Conservation (phyloP, 2,113 vertebrate genomes). For the Oxyruncus cristatus region DNA sequence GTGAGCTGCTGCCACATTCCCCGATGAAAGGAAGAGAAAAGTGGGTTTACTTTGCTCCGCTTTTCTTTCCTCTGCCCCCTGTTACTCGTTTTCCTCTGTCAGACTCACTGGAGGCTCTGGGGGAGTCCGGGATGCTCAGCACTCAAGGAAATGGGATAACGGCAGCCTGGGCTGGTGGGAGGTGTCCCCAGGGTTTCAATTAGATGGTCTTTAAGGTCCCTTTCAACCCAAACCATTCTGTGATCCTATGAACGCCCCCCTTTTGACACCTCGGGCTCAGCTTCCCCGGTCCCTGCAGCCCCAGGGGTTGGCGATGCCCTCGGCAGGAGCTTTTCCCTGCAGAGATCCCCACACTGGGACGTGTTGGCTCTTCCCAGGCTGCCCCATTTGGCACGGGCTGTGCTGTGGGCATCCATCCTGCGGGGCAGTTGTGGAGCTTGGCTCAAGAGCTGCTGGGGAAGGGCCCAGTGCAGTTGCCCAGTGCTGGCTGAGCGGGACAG, state of each 20-base stretch:
- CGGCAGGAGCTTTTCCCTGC: not conserved
- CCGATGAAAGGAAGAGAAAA: not conserved
- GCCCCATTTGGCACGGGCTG: accelerated
- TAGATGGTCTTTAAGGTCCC: not conserved
- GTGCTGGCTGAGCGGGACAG: not conserved
- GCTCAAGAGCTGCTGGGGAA: not conserved
- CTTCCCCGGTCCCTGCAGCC: not conserved
- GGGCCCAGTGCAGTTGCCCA: not conserved
- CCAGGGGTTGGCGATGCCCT: accelerated
- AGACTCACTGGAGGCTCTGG: not conserved
- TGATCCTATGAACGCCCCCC: too few species aligned
- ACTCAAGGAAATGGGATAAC: not conserved
- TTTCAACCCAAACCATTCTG: not conserved
- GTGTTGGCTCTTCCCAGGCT: not conserved
- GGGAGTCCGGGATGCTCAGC: not conserved
- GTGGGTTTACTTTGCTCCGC: not conserved
- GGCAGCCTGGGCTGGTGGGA: not conserved
- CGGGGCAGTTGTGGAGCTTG: not conserved
- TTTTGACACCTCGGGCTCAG: not conserved
- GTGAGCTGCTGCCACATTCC: not conserved
- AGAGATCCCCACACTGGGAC: accelerated
- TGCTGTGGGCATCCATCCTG: not conserved
- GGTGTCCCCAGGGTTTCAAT: not conserved
- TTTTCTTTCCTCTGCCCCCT: accelerated
- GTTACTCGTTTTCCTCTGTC: not conserved